Evolutionary conservation across 2,888 invertebrate species (phyloP).

Genomic region (Leptothorax acervorum): DNA sequence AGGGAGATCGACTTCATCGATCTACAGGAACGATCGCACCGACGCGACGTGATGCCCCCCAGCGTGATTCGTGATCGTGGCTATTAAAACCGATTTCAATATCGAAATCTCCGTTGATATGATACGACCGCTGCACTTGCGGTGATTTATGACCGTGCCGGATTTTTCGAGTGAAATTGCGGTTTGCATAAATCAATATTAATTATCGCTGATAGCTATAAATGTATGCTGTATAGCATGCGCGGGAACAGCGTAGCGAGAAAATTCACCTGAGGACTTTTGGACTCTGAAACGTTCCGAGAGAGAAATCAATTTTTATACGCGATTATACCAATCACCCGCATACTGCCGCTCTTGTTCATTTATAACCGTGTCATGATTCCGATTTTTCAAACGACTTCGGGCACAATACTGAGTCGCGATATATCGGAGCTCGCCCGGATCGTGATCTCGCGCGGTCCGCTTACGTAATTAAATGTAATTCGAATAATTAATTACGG

Average conservation of each 20-base stretch:
- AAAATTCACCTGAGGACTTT: constrained; percentile 17
- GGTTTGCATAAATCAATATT: constrained; percentile 54
- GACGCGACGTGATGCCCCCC: constrained; percentile 53
- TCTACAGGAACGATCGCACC: constrained; percentile 66
- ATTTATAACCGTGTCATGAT: neutral
- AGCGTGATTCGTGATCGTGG: constrained; percentile 59
- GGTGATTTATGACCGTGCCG: constrained; percentile 46
- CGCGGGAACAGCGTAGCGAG: constrained; percentile 7
- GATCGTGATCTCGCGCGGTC: constrained; percentile 46
- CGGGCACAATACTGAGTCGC: neutral
- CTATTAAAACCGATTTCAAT: constrained; percentile 68
- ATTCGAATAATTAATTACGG: constrained; percentile 70
- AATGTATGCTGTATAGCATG: neutral
- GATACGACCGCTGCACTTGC: constrained; percentile 53
- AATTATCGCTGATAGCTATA: constrained; percentile 48
- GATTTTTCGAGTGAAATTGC: constrained; percentile 40
- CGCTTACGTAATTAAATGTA: constrained; percentile 62
- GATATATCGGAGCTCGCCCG: constrained; percentile 55
- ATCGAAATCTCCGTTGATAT: constrained; percentile 49
- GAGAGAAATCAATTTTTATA: constrained; percentile 25
- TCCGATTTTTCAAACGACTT: constrained; percentile 20
- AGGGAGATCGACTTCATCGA: constrained; percentile 72
- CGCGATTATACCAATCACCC: constrained; percentile 10
- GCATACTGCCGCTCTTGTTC: neutral
- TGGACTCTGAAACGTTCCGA: neutral